Percentiles rank a stretch among this genome's conserved stretches.
Conservation (phyloP, 2,888 invertebrate genomes). For the Sinentomon sp. region DNA sequence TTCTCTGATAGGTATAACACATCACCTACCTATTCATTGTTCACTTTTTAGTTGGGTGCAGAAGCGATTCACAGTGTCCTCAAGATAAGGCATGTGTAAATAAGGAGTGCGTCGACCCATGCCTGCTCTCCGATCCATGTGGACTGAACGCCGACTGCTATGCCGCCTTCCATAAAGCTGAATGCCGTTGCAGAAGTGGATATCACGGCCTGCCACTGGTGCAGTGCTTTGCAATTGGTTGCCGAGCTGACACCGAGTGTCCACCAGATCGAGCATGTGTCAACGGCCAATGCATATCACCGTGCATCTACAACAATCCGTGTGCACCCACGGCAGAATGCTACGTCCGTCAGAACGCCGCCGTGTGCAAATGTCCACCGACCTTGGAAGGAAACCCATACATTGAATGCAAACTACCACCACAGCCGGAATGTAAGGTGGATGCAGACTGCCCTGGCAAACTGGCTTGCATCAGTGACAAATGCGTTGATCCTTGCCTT, state of each 20-base stretch:
- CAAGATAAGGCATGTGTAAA: constrained; percentile 56
- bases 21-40: neutral
- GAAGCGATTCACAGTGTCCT: constrained; percentile 53
- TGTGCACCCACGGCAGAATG: constrained; percentile 36
- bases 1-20: too few relatives aligned
- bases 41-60: constrained; percentile 35
- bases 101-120: constrained; percentile 60
- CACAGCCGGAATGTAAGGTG: constrained; percentile 38
- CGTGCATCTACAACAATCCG: constrained; percentile 18
- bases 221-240: constrained; percentile 17
- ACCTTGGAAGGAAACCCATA: constrained; percentile 55
- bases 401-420: constrained; percentile 39
- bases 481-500: constrained; percentile 47
- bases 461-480: constrained; percentile 44
- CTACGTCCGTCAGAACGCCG: constrained; percentile 41
- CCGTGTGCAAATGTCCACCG: constrained; percentile 51
- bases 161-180: constrained; percentile 37
- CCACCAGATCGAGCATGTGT: constrained; percentile 20
- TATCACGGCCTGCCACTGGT: constrained; percentile 41
- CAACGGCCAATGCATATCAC: constrained; percentile 18
- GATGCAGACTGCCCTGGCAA: constrained; percentile 56
- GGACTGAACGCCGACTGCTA: constrained; percentile 58
- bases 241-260: constrained; percentile 20
- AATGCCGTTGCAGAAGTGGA: constrained; percentile 53
- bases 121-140: constrained; percentile 47